phyloP scores from a whole-genome alignment of 2,797 vertebrate genomes.

The Pogonophryne albipinna region DNA sequence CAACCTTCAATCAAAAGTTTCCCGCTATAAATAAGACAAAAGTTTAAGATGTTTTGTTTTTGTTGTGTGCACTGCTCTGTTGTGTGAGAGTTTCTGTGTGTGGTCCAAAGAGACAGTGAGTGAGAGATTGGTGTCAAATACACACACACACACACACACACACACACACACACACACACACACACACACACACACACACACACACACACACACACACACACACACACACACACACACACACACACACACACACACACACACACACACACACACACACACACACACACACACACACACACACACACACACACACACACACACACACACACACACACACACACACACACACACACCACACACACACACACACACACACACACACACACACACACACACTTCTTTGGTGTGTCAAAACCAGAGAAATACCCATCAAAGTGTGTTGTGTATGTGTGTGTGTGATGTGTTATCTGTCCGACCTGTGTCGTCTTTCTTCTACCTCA shows the following conservation, averaged over 20 bases:
- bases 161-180: too few relatives aligned
- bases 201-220: too few relatives aligned
- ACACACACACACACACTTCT: slow-evolving; percentile 8
- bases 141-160: slow-evolving; percentile 26
- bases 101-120: slow-evolving; percentile 59
- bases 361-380: slow-evolving; percentile 36
- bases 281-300: slow-evolving; percentile 29
- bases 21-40: slow-evolving; percentile 50
- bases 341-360: slow-evolving; percentile 53
- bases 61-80: slow-evolving; percentile 27
- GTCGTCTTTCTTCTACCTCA: slow-evolving; percentile 25
- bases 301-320: slow-evolving; percentile 52
- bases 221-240: too few relatives aligned
- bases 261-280: slow-evolving; percentile 38
- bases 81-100: slow-evolving; percentile 22
- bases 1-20: slow-evolving; percentile 57
- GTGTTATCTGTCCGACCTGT: slow-evolving; percentile 32
- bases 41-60: slow-evolving; percentile 38
- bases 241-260: too few relatives aligned
- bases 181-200: background rate
- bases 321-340: slow-evolving; percentile 25
- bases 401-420: slow-evolving; percentile 49
- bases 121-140: slow-evolving; percentile 80
- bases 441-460: slow-evolving; percentile 7
- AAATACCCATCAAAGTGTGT: slow-evolving; percentile 32